Evolutionary conservation across 2,797 vertebrate species (phyloP).

Genomic region (Mormyrops boulengeri): DNA sequence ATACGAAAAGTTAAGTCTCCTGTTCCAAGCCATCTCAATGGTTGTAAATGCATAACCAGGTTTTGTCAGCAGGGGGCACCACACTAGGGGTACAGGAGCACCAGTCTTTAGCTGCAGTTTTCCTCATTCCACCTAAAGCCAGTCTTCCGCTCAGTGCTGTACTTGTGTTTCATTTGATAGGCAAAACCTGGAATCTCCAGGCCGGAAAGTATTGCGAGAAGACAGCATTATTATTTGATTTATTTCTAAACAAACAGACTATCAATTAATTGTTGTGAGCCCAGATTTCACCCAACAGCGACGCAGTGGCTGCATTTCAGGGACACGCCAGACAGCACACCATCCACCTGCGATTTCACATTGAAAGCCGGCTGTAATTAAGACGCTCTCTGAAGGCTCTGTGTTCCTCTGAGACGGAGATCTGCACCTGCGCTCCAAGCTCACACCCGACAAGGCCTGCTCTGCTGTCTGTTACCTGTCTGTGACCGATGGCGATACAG

Average conservation of each 20-base stretch:
- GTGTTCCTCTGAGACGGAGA: background rate
- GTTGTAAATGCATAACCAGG: background rate
- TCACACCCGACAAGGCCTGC: background rate
- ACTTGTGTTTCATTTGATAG: background rate
- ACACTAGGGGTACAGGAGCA: background rate
- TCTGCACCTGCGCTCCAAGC: background rate
- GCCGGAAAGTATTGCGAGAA: background rate
- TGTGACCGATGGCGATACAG: background rate
- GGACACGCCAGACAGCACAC: background rate
- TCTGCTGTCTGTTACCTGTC: background rate
- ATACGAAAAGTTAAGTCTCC: background rate
- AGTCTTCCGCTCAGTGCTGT: background rate
- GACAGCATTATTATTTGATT: background rate
- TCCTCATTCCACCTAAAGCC: background rate
- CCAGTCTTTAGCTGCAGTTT: background rate
- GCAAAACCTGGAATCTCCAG: background rate
- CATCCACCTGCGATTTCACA: background rate
- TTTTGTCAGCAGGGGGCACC: background rate
- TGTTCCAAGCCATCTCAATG: background rate
- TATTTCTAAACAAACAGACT: background rate
- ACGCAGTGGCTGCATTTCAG: background rate
- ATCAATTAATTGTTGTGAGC: background rate
- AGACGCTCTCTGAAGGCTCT: background rate
- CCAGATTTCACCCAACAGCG: background rate
- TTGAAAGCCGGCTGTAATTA: background rate